Conservation (phyloP, 2,888 invertebrate species). For the Cryptocheilus praepositus region DNA sequence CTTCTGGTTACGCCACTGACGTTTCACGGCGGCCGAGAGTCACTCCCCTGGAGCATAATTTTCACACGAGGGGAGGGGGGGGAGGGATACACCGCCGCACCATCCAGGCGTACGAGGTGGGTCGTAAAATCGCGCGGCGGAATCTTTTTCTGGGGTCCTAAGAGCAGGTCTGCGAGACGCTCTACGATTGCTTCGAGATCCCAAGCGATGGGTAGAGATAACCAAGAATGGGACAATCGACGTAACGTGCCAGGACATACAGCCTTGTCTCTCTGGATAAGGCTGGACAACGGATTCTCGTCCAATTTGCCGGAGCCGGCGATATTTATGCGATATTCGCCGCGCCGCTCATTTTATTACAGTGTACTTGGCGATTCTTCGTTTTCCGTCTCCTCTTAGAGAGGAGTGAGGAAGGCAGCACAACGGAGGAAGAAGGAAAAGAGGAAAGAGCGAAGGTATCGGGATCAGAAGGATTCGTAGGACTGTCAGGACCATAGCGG, state of each 20-base stretch:
- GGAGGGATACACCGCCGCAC: neutral
- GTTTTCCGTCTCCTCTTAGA: too few relatives aligned
- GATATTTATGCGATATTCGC: constrained; percentile 48
- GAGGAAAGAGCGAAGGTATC: constrained; percentile 7
- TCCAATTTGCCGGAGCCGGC: constrained; percentile 41
- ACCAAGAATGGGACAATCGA: constrained; percentile 10
- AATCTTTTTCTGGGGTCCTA: constrained; percentile 5
- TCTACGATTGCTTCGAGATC: constrained; percentile 15
- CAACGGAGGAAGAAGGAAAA: constrained; percentile 4
- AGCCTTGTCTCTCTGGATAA: constrained; percentile 10
- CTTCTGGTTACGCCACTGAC: neutral
- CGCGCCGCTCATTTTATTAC: constrained; percentile 26
- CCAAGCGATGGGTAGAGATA: constrained; percentile 14
- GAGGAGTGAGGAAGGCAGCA: too few relatives aligned
- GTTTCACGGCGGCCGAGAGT: neutral
- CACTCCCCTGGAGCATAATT: neutral
- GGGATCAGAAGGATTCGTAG: too few relatives aligned
- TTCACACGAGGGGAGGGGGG: neutral
- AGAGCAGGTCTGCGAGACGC: neutral
- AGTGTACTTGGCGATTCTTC: constrained; percentile 4
- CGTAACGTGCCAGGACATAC: constrained; percentile 17
- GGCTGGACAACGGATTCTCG: constrained; percentile 18
- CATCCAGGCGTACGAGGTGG: neutral
- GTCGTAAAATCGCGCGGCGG: constrained; percentile 1
- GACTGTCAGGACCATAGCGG: constrained; percentile 36